Conservation (phyloP, 2,797 vertebrate genomes). For the Sebastes reedi region DNA sequence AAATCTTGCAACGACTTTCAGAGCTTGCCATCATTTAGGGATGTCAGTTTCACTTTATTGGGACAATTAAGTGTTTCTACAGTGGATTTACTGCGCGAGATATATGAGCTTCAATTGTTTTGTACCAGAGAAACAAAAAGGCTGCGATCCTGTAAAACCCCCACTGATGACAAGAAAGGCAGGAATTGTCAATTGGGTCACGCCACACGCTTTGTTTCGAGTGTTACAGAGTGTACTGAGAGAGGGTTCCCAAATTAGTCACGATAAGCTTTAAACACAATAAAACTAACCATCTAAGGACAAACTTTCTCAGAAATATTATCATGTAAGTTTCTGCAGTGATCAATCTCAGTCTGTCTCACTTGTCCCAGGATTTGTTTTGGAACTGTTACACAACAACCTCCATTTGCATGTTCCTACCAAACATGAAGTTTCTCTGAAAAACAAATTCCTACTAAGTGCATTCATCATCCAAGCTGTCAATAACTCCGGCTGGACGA, state of each 20-base stretch:
- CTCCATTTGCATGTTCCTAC: conserved; percentile 5
- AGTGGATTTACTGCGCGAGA: background rate
- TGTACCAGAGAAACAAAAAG: conserved; percentile 42
- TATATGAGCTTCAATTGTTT: conserved; percentile 12
- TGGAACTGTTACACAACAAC: background rate
- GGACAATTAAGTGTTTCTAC: conserved; percentile 2
- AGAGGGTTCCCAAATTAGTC: conserved; percentile 36
- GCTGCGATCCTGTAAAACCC: conserved; percentile 22
- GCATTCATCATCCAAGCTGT: background rate
- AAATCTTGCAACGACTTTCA: conserved; percentile 6
- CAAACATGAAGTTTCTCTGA: background rate
- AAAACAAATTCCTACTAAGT: background rate
- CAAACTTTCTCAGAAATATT: background rate
- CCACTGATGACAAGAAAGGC: conserved; percentile 24
- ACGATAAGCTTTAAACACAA: conserved; percentile 22
- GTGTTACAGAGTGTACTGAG: conserved; percentile 1
- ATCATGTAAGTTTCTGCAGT: background rate
- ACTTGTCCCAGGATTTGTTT: background rate
- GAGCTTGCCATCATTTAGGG: conserved; percentile 20
- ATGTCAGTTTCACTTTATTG: conserved; percentile 21
- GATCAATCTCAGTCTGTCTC: conserved; percentile 21
- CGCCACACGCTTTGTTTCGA: conserved; percentile 21
- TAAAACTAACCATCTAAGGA: background rate
- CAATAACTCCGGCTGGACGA: conserved; percentile 1
- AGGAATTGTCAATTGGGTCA: conserved; percentile 32